Conservation (phyloP, 2,113 vertebrate genomes). For the Polypterus bichir region DNA sequence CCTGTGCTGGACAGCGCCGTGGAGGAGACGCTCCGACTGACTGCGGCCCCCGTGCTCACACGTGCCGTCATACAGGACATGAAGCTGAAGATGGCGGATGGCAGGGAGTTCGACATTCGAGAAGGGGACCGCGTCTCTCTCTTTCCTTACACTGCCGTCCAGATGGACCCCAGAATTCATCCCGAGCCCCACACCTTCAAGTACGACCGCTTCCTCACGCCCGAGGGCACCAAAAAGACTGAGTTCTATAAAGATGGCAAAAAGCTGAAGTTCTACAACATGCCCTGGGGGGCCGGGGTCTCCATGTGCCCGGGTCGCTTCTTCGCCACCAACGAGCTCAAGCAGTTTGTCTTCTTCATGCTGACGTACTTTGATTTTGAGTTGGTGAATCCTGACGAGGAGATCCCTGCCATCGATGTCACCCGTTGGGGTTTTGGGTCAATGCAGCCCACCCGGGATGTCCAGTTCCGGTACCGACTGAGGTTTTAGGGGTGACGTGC, state of each 20-base stretch:
- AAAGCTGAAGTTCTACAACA: slow-evolving; percentile 68
- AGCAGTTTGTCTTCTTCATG: slow-evolving; percentile 76
- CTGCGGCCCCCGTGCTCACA: slow-evolving; percentile 51
- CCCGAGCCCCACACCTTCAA: slow-evolving; percentile 61
- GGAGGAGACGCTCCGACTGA: slow-evolving; percentile 74
- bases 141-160: slow-evolving; percentile 66
- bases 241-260: slow-evolving; percentile 74
- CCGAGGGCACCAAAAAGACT: slow-evolving; percentile 54
- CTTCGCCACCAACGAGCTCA: slow-evolving; percentile 73
- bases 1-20: slow-evolving; percentile 71
- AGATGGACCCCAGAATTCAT: slow-evolving; percentile 75
- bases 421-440: slow-evolving; percentile 72
- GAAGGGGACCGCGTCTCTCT: slow-evolving; percentile 59
- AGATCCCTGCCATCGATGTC: slow-evolving; percentile 51
- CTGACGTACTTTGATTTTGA: slow-evolving; percentile 71
- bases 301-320: slow-evolving; percentile 78
- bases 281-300: slow-evolving; percentile 79
- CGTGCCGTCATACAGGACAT: slow-evolving; percentile 52
- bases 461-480: slow-evolving; percentile 63
- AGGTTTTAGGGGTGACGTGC: slow-evolving; percentile 21
- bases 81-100: slow-evolving; percentile 44
- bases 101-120: slow-evolving; percentile 49
- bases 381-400: slow-evolving; percentile 45
- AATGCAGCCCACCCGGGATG: slow-evolving; percentile 54
- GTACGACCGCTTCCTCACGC: slow-evolving; percentile 66